phyloP scores from a whole-genome alignment of 2,888 invertebrate genomes.

The Cheilosia scutellata region DNA sequence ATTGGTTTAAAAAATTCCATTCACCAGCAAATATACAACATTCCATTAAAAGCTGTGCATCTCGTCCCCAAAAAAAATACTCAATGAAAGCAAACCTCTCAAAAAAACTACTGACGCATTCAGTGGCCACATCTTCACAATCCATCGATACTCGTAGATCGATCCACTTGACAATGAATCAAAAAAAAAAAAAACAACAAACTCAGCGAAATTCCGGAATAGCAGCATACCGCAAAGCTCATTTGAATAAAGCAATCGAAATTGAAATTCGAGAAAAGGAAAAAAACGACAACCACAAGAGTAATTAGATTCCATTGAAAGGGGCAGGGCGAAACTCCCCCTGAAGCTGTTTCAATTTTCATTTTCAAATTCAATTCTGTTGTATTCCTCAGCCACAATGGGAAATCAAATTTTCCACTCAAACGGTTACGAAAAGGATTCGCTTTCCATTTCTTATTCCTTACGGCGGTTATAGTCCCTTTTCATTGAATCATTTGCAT shows the following conservation, averaged over 20 bases:
- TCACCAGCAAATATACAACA: too few species aligned
- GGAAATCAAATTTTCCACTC: conserved; percentile 38
- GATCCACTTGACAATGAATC: conserved; percentile 44
- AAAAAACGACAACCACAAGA: not conserved
- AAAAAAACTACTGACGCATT: conserved; percentile 14
- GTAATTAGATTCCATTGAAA: conserved; percentile 13
- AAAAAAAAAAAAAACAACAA: conserved; percentile 4
- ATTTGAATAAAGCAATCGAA: conserved; percentile 38
- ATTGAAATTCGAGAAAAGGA: conserved; percentile 7
- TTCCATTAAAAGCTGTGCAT: too few species aligned
- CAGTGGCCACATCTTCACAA: not conserved
- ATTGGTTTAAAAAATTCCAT: too few species aligned
- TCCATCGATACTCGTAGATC: conserved; percentile 18
- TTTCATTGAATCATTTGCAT: not conserved
- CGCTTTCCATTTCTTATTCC: not conserved
- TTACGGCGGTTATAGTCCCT: not conserved
- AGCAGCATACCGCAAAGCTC: conserved; percentile 15
- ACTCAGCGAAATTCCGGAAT: conserved; percentile 17
- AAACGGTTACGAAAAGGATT: conserved; percentile 23
- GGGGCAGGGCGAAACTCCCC: not conserved
- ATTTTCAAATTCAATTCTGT: not conserved
- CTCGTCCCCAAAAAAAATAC: too few species aligned
- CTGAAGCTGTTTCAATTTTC: too few species aligned
- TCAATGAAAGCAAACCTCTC: conserved; percentile 4
- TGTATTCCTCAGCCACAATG: conserved; percentile 1